Evolutionary conservation across 2,113 vertebrate species (phyloP).

Genomic region (Scartelaos histophorus): DNA sequence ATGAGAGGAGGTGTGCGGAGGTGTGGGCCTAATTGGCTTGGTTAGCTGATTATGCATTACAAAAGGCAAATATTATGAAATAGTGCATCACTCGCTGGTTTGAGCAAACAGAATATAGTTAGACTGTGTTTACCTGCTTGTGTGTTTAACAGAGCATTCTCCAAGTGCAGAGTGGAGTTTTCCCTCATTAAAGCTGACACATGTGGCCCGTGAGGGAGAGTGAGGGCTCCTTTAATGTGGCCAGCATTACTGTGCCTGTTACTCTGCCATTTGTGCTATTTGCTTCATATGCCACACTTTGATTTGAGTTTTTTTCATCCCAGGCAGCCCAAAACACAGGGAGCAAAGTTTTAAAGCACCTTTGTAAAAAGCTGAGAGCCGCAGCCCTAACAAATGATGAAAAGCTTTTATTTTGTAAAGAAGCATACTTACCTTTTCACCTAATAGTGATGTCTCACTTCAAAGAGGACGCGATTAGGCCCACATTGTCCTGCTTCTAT

Average conservation of each 20-base stretch:
- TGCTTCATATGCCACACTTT: slow-evolving; percentile 59
- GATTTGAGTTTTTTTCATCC: slow-evolving; percentile 61
- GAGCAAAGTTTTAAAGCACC: slow-evolving; percentile 64
- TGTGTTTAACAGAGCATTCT: slow-evolving; percentile 58
- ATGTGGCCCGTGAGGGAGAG: slow-evolving; percentile 66
- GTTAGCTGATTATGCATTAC: slow-evolving; percentile 58
- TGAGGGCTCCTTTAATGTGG: slow-evolving; percentile 75
- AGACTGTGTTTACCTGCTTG: slow-evolving; percentile 63
- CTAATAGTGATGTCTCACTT: slow-evolving; percentile 81
- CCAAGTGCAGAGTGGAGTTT: slow-evolving; percentile 69
- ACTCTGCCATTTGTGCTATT: slow-evolving; percentile 71
- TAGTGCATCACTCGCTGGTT: slow-evolving; percentile 35
- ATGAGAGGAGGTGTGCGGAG: slow-evolving; percentile 71
- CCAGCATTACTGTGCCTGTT: slow-evolving; percentile 62
- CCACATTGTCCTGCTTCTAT: slow-evolving; percentile 81
- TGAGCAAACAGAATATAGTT: slow-evolving; percentile 25
- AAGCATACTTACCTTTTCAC: slow-evolving; percentile 78
- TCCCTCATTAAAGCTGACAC: slow-evolving; percentile 73
- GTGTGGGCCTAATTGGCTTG: slow-evolving; percentile 61
- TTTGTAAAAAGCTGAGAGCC: slow-evolving; percentile 66
- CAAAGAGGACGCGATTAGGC: slow-evolving; percentile 80
- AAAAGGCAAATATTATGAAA: slow-evolving; percentile 63
- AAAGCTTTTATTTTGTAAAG: slow-evolving; percentile 78
- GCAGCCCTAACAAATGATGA: slow-evolving; percentile 70
- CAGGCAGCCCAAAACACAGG: slow-evolving; percentile 43